Base-by-base conservation (phyloP, 2,113 vertebrate species). In the Ageneiosus marmoratus region DNA sequence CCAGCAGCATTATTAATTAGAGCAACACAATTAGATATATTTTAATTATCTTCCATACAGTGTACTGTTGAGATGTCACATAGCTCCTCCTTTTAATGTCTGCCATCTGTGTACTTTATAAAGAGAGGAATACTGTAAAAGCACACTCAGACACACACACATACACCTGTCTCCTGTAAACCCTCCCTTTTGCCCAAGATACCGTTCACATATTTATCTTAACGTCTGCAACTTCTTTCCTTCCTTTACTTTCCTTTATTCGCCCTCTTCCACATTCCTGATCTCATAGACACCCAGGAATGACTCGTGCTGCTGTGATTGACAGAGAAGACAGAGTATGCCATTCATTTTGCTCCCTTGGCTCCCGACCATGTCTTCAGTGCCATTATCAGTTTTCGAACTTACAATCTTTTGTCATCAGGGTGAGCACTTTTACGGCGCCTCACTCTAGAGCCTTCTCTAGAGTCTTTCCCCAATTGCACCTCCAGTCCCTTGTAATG, bases 1-100 rank as follows among this genome's bases (percentile, higher is more conserved):
- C 87, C 87, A 89, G 81, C 85, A 88, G 84, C 86, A 87, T 89
- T 88, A 89, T 90, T 88, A 85, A 89, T 89, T 89, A 87, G 79
- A 86, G 46, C 81, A 88, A 86, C 82, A 80, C 81, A 84, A 89
- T 91, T 85, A 87, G 86, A 89, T 89, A 80, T 82, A 85, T 86
- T 88, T 90, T 89, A 91, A 91, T 89, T 87, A 90, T 85, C 44
- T 83, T 55, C 69, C 69, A 86, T 81, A 83, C 88, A 86, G 86
- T 82, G 69, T 86, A 84, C 83, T 86, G 84, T 88, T 89, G 78
- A 86, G 85, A 87, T 87, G 85, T 89, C 85, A 89, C 85, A 88
- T 87, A 84, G 74, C 79, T 85, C 86, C 80, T 86, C 78, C 73
- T 83, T 89, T 83, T 88, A 89, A 89, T 90, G 86, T 83, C 83